Evolutionary conservation across 2,888 invertebrate species (phyloP).

Genomic region (Protophormia terraenovae): DNA sequence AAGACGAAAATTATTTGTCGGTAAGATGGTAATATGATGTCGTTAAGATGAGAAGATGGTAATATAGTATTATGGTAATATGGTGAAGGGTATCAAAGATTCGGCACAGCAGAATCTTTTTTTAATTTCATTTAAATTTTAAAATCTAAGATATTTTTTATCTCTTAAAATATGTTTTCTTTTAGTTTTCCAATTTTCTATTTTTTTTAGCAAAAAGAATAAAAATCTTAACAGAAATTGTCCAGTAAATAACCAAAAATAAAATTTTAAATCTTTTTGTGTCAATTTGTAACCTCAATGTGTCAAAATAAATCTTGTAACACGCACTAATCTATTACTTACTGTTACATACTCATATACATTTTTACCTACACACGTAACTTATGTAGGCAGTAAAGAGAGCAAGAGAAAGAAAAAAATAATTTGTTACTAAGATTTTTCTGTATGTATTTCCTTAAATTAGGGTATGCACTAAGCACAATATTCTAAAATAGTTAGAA

Average conservation of each 20-base stretch:
- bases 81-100: too few species aligned
- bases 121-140: too few species aligned
- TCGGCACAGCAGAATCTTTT: too few species aligned
- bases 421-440: neutral
- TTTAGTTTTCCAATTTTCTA: neutral
- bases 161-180: neutral
- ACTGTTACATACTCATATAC: neutral
- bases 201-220: neutral
- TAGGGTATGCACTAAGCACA: too few species aligned
- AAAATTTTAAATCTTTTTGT: constrained; percentile 29
- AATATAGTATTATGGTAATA: too few species aligned
- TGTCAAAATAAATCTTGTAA: constrained; percentile 56
- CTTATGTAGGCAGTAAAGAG: neutral
- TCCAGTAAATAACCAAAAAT: neutral
- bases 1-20: too few species aligned
- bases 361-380: neutral
- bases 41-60: too few species aligned
- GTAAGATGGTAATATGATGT: too few species aligned
- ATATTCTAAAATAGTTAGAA: too few species aligned
- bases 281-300: constrained; percentile 30
- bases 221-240: neutral
- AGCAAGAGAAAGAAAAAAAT: too few species aligned
- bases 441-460: neutral
- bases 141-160: too few species aligned
- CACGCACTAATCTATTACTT: neutral